Base-by-base conservation (phyloP, 2,888 invertebrate species). In the Dendrolimus pini region DNA sequence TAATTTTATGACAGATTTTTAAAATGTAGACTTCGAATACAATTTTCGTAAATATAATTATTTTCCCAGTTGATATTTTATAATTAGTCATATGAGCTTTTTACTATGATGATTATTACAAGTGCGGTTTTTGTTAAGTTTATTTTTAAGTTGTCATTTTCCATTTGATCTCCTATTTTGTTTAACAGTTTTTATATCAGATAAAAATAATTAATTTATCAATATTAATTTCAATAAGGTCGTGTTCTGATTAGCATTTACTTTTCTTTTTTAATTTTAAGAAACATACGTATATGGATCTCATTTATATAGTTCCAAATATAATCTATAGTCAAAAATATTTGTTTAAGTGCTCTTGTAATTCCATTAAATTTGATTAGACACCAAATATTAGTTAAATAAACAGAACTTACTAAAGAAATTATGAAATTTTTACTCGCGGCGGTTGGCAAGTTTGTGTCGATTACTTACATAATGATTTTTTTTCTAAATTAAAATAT, bases 321-420 rank as follows among this genome's bases (percentile, higher is more conserved):
- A 83, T 78, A 80, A 67, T 75, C 78, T 77, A 80, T 88, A 89
- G 89, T 90, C 87, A 85, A 82, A 78, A 71, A 73, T 67, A 72
- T 75, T 74, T 73, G 69, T 71, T 65, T 65, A 62, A 63, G 68
- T 71, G 67, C 63, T 67, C 74, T 78, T 76, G 65, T 72, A 71
- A 66, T 76, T 75, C 67, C 71, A 72, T 79, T 73, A 71, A 69
- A 72, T 79, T 82, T 68, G 69, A 80, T 81, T 82, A 82, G 79
- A 83, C 76, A 72, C 89, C 89, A 89, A 90, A 89, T 87, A 90
- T 89, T 89, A 89, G 85, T 81, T 82, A 82, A 83, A 77, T 80
- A 71, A 76, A 68, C 64, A 70, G 12, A 47, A 47, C 3, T 47
- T 7, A 7, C 47, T 47, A 47, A 47, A 47, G 12, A 47, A 47